Percentiles rank a stretch among this genome's conserved stretches.
These are phyloP conservation scores for Nylanderia fulva DNA, from an alignment of 1,140 invertebrate species.

Conservation along the genomic window DNA sequence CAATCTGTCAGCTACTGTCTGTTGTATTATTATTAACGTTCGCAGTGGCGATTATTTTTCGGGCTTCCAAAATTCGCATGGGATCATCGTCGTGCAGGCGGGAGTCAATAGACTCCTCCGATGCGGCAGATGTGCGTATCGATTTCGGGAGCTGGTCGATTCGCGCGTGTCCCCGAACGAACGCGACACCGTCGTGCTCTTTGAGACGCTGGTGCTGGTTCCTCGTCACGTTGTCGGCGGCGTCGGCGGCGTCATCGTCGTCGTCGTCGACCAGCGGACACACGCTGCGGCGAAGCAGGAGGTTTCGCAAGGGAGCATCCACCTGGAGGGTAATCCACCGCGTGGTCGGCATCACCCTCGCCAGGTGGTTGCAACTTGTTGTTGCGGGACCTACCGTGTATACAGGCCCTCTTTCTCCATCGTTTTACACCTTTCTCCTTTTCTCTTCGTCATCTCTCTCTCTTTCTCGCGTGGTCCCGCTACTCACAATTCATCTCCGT, in stretches of 20 bases:
- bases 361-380: constrained; percentile 84
- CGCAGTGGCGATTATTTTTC: neutral
- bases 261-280: constrained; percentile 72
- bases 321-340: constrained; percentile 78
- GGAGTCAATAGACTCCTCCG: constrained; percentile 70
- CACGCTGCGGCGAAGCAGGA: constrained; percentile 69
- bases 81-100: neutral
- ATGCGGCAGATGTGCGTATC: constrained; percentile 74
- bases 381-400: constrained; percentile 74
- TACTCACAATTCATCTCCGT: constrained; percentile 12
- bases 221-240: constrained; percentile 30
- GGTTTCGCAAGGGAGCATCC: constrained; percentile 78
- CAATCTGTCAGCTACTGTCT: too few species aligned
- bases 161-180: constrained; percentile 71
- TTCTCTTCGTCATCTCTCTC: neutral
- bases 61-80: constrained; percentile 30
- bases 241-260: neutral
- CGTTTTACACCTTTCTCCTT: constrained; percentile 3
- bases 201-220: constrained; percentile 48
- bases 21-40: constrained; percentile 24
- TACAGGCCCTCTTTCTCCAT: constrained; percentile 58
- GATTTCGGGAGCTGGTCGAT: constrained; percentile 71
- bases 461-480: neutral
- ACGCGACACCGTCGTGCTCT: constrained; percentile 47
- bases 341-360: constrained; percentile 77